Evolutionary conservation across 2,797 vertebrate genomes (phyloP).

Genomic region (Sparus aurata): DNA sequence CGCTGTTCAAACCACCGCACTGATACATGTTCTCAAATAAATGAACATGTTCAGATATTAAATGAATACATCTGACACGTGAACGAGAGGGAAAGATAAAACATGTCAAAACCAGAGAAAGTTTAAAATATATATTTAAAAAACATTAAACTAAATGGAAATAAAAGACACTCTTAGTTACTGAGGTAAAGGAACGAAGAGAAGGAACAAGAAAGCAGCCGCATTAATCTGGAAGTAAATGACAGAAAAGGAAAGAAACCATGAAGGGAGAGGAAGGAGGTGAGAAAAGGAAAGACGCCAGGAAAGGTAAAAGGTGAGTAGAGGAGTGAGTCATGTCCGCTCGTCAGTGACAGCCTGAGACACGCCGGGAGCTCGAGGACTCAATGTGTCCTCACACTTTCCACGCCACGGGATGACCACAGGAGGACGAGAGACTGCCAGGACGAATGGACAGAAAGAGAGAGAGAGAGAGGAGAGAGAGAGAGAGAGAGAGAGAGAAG

Average conservation of each 20-base stretch:
- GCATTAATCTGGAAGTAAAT: too few relatives aligned
- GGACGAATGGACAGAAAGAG: constrained; percentile 29
- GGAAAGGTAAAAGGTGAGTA: constrained; percentile 17
- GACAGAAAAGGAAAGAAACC: background rate
- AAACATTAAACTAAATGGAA: background rate
- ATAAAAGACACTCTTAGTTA: background rate
- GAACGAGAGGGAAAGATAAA: background rate
- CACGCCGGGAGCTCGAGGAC: constrained; percentile 46
- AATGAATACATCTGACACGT: background rate
- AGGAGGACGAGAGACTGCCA: constrained; percentile 41
- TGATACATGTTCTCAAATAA: background rate
- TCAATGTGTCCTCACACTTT: constrained; percentile 51
- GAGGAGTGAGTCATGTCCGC: constrained; percentile 60
- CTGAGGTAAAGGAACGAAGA: background rate
- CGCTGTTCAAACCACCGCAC: background rate
- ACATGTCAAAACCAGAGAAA: background rate
- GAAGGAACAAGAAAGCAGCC: background rate
- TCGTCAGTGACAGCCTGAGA: constrained; percentile 56
- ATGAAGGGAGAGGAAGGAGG: constrained; percentile 13
- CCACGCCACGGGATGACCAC: constrained; percentile 35
- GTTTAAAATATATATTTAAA: background rate
- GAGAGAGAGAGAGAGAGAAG: constrained; percentile 13
- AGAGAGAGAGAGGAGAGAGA: constrained; percentile 42
- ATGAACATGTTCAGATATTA: background rate
- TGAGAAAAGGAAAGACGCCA: constrained; percentile 30